Percentiles rank a stretch among this genome's conserved stretches.
phyloP scores from a whole-genome alignment of 1,140 invertebrate species.

The Spodoptera litura region DNA sequence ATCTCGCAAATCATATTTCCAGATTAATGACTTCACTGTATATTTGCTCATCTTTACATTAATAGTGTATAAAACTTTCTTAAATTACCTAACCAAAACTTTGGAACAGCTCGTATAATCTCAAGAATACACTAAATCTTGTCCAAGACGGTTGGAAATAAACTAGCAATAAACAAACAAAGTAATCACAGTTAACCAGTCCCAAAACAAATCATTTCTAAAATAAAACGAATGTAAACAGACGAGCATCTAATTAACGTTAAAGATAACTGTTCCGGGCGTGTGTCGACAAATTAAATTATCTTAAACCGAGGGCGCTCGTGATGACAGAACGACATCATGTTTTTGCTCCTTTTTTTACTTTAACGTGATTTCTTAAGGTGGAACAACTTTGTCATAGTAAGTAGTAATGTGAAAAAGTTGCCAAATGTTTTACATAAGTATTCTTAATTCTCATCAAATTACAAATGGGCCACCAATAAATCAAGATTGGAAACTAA shows the following conservation, averaged over 20 bases:
- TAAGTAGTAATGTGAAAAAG: not conserved
- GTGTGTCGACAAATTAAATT: conserved; percentile 32
- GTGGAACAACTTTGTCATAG: not conserved
- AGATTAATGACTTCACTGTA: conserved; percentile 30
- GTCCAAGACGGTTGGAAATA: too few species aligned
- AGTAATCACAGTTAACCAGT: not conserved
- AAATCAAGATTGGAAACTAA: too few species aligned
- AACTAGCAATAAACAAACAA: not conserved
- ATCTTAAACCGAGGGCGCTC: conserved; percentile 3
- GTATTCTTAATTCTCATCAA: too few species aligned
- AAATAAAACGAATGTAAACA: conserved; percentile 30
- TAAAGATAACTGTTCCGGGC: conserved; percentile 17
- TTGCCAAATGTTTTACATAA: too few species aligned
- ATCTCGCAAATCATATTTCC: conserved; percentile 31
- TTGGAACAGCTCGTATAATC: not conserved
- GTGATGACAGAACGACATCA: conserved; percentile 9
- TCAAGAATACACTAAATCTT: not conserved
- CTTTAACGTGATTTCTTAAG: conserved; percentile 2
- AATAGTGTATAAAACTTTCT: not conserved
- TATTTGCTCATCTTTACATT: conserved; percentile 17
- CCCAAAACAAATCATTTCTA: conserved; percentile 5
- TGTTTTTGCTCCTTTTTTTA: conserved; percentile 5
- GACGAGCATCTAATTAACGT: conserved; percentile 29
- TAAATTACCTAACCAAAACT: not conserved
- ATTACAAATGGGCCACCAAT: too few species aligned